Percentiles rank a stretch among this genome's conserved stretches.
Evolutionary conservation across 2,113 vertebrate genomes (phyloP).

Genomic region (Cinclus cinclus): DNA sequence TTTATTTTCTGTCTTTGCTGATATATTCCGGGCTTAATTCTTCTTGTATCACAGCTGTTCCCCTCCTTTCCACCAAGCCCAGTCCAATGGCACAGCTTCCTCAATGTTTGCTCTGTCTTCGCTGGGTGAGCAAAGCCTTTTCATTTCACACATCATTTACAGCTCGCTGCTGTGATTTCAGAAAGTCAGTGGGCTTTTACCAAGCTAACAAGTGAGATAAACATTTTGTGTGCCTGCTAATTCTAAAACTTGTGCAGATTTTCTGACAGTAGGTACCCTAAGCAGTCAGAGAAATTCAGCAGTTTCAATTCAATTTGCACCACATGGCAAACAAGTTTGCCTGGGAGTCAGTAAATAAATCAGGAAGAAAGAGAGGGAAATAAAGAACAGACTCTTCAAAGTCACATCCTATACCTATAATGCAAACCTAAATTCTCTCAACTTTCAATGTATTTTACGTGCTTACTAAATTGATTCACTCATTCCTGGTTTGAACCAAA

Average conservation of each 20-base stretch:
- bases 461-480: neutral
- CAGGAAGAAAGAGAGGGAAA: slow-evolving; percentile 22
- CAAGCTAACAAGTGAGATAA: slow-evolving; percentile 77
- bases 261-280: slow-evolving; percentile 58
- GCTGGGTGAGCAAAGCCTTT: slow-evolving; percentile 71
- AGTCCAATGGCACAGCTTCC: slow-evolving; percentile 24
- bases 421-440: neutral
- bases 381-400: slow-evolving; percentile 28
- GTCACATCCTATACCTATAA: neutral
- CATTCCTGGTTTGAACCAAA: neutral
- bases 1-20: slow-evolving; percentile 8
- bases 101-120: slow-evolving; percentile 56
- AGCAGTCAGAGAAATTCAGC: slow-evolving; percentile 27
- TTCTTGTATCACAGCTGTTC: neutral
- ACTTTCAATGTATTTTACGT: neutral
- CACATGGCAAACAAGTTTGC: slow-evolving; percentile 47
- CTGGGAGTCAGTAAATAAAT: slow-evolving; percentile 46
- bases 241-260: slow-evolving; percentile 70
- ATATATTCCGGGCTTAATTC: slow-evolving; percentile 4
- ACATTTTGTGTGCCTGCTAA: slow-evolving; percentile 74
- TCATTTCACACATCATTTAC: slow-evolving; percentile 83
- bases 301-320: neutral
- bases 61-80: neutral
- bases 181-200: slow-evolving; percentile 74
- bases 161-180: slow-evolving; percentile 73